Base-by-base conservation (phyloP, 2,888 invertebrate genomes). In the Dynastes maya region DNA sequence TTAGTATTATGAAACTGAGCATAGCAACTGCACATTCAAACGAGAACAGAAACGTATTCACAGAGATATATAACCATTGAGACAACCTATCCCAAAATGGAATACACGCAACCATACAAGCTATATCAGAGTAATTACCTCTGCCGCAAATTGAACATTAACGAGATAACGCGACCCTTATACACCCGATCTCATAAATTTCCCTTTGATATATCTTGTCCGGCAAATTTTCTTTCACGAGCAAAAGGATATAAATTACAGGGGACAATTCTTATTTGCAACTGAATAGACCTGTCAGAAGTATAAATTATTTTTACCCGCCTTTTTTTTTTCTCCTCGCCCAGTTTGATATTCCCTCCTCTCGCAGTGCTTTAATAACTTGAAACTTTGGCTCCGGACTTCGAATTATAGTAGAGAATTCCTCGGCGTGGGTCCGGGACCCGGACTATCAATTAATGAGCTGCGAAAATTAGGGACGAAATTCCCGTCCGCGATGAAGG, bases 121-220 rank as follows among this genome's bases (percentile, higher is more conserved):
- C 40, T 53, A 58, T 55, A 58, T 71, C 32, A 16, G 55, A 11
- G 55, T 37, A 71, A 55, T 55, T 71, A 71, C 55, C 37, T 37
- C 55, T 40, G 49, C 53, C 16, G 40, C 55, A 58, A 72, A 72
- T 72, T 58, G 55, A 71, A 71, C 71, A 71, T 55, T 71, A 58
- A 53, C 71, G 32, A 71, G 71, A 71, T 71, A 71, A 71, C 37
- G 55, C 68, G 68, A 51, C 68, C 70, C 37, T 71, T 53, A 74
- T 27, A 61, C 32, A 74, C 61, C 40, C 72, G 55, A 74, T 74
- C 45, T 61, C 72, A 74, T 74, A 74, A 74, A 74, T 74, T 71
- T 78, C 74, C 67, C 67, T 76, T 80, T 78, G 80, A 80, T 80
- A 79, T 67, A 77, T 81, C 78, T 81, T 80, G 80, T 80, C 76